These are phyloP conservation scores for Megaleporinus macrocephalus DNA, from an alignment of 2,113 vertebrate species.

Conservation along the genomic window DNA sequence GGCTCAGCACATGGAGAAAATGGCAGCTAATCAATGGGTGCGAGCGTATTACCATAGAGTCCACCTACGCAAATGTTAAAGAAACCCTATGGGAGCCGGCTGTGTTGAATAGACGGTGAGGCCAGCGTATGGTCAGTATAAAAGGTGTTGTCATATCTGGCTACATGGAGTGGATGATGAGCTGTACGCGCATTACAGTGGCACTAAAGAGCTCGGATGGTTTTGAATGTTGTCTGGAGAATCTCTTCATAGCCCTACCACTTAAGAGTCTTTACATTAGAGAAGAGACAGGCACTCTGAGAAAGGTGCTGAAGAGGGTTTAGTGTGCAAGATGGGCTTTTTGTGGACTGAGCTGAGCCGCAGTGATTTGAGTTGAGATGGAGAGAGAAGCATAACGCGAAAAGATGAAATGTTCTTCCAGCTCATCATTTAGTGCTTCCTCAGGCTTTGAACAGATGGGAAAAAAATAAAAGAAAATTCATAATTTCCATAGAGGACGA, in stretches of 20 bases:
- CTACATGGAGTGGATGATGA: slow-evolving; percentile 34
- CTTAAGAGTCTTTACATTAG: slow-evolving; percentile 26
- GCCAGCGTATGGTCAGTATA: slow-evolving; percentile 39
- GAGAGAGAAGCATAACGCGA: slow-evolving; percentile 18
- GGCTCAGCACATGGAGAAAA: slow-evolving; percentile 57
- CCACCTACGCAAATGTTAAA: slow-evolving; percentile 70
- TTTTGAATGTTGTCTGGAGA: slow-evolving; percentile 45
- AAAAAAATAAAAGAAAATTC: background rate
- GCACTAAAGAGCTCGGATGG: slow-evolving; percentile 54
- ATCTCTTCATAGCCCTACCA: slow-evolving; percentile 30
- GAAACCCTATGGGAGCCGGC: slow-evolving; percentile 60
- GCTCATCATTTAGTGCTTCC: background rate
- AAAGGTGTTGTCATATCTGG: slow-evolving; percentile 51
- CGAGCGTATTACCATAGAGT: slow-evolving; percentile 65
- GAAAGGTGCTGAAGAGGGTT: slow-evolving; percentile 20
- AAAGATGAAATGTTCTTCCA: slow-evolving; percentile 17
- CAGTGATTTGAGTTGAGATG: background rate
- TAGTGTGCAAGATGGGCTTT: slow-evolving; percentile 17
- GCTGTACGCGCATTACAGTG: slow-evolving; percentile 44
- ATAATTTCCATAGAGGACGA: background rate
- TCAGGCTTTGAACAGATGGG: background rate
- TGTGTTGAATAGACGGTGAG: slow-evolving; percentile 49
- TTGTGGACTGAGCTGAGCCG: slow-evolving; percentile 6
- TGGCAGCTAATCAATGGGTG: slow-evolving; percentile 75
- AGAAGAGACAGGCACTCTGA: slow-evolving; percentile 17